Evolutionary conservation across 35 echinoderm and acorn worm species (phyloP), one percentile per base, ranked within the genome.

Genomic region (Apostichopus parvimensis): DNA sequence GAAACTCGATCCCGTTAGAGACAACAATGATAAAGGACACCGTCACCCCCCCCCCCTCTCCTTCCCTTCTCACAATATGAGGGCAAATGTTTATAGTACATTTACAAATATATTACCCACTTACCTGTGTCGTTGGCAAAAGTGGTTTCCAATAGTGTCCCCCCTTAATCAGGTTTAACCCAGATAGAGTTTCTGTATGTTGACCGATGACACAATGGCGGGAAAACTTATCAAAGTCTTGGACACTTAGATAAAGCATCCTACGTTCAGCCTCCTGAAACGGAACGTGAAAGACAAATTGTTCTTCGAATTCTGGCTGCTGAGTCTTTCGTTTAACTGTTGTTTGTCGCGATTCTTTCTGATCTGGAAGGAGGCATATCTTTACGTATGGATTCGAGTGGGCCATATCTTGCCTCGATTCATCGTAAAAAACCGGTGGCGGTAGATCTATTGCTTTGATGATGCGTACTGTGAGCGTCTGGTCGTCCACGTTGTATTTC

Each of bases 331-430:
- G 60, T 93, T 96, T 98, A 2, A 98, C 97, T 17, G 95, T 88
- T 10, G 97, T 98, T 79, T 98, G 97, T 53, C 91, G 88, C 8
- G 97, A 96, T 68, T 96, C 95, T 71, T 96, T 98, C 90, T 98
- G 97, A 76, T 98, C 97, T 5, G 97, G 97, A 26, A 98, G 85
- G 18, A 98, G 93, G 90, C 95, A 96, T 59, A 98, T 94, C 72
- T 98, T 98, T 45, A 98, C 97, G 77, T 98, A 98, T 3, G 97
- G 97, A 76, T 98, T 98, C 59, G 97, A 98, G 92, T 98, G 97
- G 53, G 97, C 95, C 61, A 98, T 87, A 88, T 98, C 97, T 89
- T 96, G 95, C 25, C 93, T 94, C 11, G 91, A 88, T 13, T 91
- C 79, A 77, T 98, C 97, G 87, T 98, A 96, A 24, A 93, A 92